Base-by-base conservation (phyloP, 1,140 invertebrate genomes). In the Diplogasteroides magnus region DNA sequence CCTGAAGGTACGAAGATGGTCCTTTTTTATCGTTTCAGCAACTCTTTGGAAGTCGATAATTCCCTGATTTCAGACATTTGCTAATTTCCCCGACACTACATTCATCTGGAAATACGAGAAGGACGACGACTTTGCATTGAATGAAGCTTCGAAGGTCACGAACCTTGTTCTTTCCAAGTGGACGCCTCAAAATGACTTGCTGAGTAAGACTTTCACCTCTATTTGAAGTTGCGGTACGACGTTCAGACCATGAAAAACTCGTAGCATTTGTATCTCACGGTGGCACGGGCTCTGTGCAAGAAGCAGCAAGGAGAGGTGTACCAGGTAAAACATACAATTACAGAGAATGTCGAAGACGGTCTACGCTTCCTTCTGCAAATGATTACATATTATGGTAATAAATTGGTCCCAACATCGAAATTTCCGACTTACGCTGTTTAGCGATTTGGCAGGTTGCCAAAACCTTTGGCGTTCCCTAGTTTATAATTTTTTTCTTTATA, bases 221-320 rank as follows among this genome's bases (percentile, higher is more conserved):
- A 13, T 13, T 64, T 31, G 69, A 73, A 48, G 29, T 76, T 58
- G 31, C 72, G 57, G 76, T n/a, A n/a, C n/a, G n/a, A n/a, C n/a
- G n/a, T n/a, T n/a, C n/a, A n/a, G n/a, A n/a, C n/a, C n/a, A 69
- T 58, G 76, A 77, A 61, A 63, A 64, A 48, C 66, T 71, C 37
- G 56, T 64, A 19, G 11, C 69, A 2, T 77, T 77, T 67, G 68
- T 77, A 61, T 76, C 76, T 11, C 76, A 77, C 37, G 70, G 69
- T 60, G 76, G 76, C 25, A 72, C 62, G 59, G 74, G 74, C 48
- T 63, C 76, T 19, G 62, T 62, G 28, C 48, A 61, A 11, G 76
- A 77, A 63, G 62, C 75, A 13, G 27, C 76, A 48, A 64, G 64
- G 48, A 37, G 72, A 32, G 72, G 73, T 19, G 19, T 11, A 48